Base-by-base conservation (phyloP, 1,140 invertebrate species). In the Leptopilina boulardi region DNA sequence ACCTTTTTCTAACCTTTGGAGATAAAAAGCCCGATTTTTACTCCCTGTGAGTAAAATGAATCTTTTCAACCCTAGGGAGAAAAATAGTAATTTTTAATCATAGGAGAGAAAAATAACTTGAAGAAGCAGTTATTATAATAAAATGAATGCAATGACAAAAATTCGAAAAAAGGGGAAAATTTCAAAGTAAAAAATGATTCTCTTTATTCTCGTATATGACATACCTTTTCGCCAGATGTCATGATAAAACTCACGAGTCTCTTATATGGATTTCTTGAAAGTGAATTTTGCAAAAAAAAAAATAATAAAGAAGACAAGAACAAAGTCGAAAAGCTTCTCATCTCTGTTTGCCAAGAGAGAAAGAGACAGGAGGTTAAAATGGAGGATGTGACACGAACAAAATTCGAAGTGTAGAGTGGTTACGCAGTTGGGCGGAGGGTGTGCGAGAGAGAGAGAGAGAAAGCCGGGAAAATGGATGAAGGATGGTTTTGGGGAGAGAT, bases 401-500 rank as follows among this genome's bases (percentile, higher is more conserved):
- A n/a, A 56, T 18, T 23, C 51, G 5, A 56, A 56, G 51, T 56
- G 51, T 18, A 56, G 51, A 56, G 19, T 56, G 51, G 51, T 56
- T 56, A 56, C 18, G 1, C 51, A 56, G 51, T 21, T 56, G 51
- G 51, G 51, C 51, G 51, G 51, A 56, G 51, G 51, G 51, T 56
- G 51, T 1, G 18, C 19, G 51, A 21, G 51, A 19, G 18, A 23
- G 19, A 56, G 51, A 3, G 15, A 56, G 21, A 18, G 51, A 18
- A 56, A 19, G 51, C n/a, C n/a, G n/a, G 51, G 51, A 56, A 56
- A 56, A 56, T 56, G 51, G 51, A 56, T 56, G 51, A 23, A 56
- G 51, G 51, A 56, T 56, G 51, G 18, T 56, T 56, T 56, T 56
- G n/a, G 21, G 18, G 51, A 4, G 51, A 4, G 18, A 56, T 11